phyloP scores from a whole-genome alignment of 2,888 invertebrate genomes.

The Flexamia atlantica region DNA sequence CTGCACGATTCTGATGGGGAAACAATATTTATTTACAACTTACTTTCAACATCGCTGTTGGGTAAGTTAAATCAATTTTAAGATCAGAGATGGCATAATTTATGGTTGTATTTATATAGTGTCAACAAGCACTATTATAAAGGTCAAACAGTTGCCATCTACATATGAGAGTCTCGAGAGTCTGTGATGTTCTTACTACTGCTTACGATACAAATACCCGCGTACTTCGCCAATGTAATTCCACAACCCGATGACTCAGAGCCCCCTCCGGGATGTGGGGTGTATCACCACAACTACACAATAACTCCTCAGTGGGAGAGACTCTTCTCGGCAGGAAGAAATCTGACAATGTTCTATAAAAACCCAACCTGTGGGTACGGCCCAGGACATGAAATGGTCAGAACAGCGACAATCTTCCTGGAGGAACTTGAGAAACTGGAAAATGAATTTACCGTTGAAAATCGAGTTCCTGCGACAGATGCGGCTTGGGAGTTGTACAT shows the following conservation, averaged over 20 bases:
- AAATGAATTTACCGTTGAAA: slow-evolving; percentile 1
- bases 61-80: background rate
- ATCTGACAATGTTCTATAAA: slow-evolving; percentile 38
- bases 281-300: slow-evolving; percentile 40
- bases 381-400: slow-evolving; percentile 42
- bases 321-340: slow-evolving; percentile 45
- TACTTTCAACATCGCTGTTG: background rate
- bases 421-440: slow-evolving; percentile 41
- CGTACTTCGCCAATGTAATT: background rate
- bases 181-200: background rate
- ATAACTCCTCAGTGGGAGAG: slow-evolving; percentile 46
- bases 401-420: slow-evolving; percentile 27
- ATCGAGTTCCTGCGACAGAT: slow-evolving; percentile 4
- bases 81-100: background rate
- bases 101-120: background rate
- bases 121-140: background rate
- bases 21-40: background rate
- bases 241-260: background rate
- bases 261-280: slow-evolving; percentile 29
- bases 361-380: slow-evolving; percentile 35
- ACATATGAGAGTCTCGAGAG: background rate
- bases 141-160: background rate
- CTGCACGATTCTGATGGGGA: background rate
- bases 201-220: background rate
- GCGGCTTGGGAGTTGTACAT: slow-evolving; percentile 45